A percentile compares a stretch with the other conserved stretches of the same genome.
Conservation (phyloP, 2,888 invertebrate species). For the Heliothis peltigera region DNA sequence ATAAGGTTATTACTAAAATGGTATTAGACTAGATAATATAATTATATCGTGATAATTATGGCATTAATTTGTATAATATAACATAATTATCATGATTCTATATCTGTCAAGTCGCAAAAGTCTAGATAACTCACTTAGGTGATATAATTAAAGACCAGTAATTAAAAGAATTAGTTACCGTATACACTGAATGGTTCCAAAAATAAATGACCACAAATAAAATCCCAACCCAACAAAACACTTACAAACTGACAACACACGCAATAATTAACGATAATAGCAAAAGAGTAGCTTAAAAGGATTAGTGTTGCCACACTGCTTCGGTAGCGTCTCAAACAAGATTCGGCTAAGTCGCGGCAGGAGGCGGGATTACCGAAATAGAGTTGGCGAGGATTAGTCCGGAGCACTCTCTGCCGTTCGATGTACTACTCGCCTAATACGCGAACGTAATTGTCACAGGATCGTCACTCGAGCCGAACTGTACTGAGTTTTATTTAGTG, state of each 20-base stretch:
- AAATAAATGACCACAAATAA: not conserved
- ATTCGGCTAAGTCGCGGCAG: conserved; percentile 72
- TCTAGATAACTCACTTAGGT: no score
- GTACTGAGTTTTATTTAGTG: not conserved
- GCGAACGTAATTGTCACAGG: conserved; percentile 30
- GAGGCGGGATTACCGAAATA: conserved; percentile 77
- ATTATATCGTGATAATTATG: no score
- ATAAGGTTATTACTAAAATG: no score
- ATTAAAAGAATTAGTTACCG: not conserved
- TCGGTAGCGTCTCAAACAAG: conserved; percentile 75
- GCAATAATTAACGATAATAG: conserved; percentile 74
- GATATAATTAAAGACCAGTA: not conserved
- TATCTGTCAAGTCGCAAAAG: no score
- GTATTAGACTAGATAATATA: no score
- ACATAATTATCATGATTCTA: no score
- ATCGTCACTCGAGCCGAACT: conserved; percentile 9
- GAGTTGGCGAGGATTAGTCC: conserved; percentile 76
- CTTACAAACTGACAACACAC: conserved; percentile 45
- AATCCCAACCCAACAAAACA: conserved; percentile 26
- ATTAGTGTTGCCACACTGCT: conserved; percentile 66
- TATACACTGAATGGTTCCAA: not conserved
- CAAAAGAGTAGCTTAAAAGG: conserved; percentile 76
- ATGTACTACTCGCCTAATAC: conserved; percentile 42
- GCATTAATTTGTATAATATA: no score
- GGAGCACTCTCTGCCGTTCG: conserved; percentile 57